Base-by-base conservation (phyloP, 64 coral and sea anemone species). In the Montipora capricornis region DNA sequence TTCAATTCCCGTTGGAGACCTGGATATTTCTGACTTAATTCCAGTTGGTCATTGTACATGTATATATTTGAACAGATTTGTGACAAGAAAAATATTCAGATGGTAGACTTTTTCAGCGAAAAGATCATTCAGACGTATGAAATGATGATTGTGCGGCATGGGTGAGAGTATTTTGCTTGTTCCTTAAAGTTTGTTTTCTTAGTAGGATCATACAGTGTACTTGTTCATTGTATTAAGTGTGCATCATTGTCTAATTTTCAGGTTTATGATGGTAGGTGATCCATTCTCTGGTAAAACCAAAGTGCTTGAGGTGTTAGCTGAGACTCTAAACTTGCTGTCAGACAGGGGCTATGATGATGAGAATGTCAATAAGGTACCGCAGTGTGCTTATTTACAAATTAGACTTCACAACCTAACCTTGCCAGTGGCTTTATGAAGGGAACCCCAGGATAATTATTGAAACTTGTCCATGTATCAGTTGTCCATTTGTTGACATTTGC, bases 241-340 rank as follows among this genome's bases (percentile, higher is more conserved):
- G 2, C 57, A 20, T 62, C 53, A 6, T 10, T 49, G 4, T 51
- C 81, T 75, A 2, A 87, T 92, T 53, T 74, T 70, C 78, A 99
- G 98, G 17, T 99, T 99, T 68, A 99, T 99, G 98, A 94, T 99
- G 98, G 98, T 99, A 0, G 98, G 98, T 53, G 98, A 98, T 91
- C 94, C 97, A 45, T 98, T 98, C 75, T 94, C 97, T 49, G 88
- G 94, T 1, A 98, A 98, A 77, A 98, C 97, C 26, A 93, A 80
- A 48, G 97, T 98, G 20, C 91, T 98, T 22, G 82, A 95, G 83
- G 97, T 98, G 60, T 68, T 98, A 68, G 97, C 94, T 45, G 78
- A 98, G 71, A 95, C 97, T 14, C 73, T 98, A 51, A 95, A 92
- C 50, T 52, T 93, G 17, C 53, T 98, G 62, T 74, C 84, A 45